Conservation (phyloP, 2,888 invertebrate genomes). For the Enchytraeus crypticus region DNA sequence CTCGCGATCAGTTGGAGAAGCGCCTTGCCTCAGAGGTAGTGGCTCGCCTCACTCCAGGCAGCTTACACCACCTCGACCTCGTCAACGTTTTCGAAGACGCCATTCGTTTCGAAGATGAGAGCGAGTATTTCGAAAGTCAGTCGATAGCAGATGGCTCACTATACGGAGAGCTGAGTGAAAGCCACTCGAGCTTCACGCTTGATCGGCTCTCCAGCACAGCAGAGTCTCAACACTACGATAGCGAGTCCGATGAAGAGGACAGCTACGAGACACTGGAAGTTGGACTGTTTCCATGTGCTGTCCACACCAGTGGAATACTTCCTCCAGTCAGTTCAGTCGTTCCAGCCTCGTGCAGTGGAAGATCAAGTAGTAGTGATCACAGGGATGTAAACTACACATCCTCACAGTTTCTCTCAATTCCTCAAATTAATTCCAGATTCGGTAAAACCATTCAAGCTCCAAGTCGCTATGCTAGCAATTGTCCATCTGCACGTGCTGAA, state of each 20-base stretch:
- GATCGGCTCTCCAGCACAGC: neutral
- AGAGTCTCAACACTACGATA: neutral
- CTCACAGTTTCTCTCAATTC: too few relatives aligned
- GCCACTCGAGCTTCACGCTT: neutral
- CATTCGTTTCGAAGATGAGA: constrained; percentile 4
- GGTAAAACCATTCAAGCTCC: too few relatives aligned
- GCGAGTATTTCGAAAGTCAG: neutral
- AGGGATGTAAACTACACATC: too few relatives aligned
- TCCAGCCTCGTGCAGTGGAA: too few relatives aligned
- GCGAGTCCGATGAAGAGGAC: neutral
- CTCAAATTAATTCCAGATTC: too few relatives aligned
- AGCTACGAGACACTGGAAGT: neutral
- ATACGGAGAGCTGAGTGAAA: neutral
- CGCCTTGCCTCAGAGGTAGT: constrained; percentile 15
- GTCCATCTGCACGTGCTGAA: too few relatives aligned
- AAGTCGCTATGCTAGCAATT: too few relatives aligned
- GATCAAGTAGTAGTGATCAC: too few relatives aligned
- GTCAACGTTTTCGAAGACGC: constrained; percentile 1
- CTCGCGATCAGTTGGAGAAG: constrained; percentile 13
- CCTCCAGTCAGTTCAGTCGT: too few relatives aligned
- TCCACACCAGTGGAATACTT: neutral
- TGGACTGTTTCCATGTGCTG: neutral
- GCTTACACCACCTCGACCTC: constrained; percentile 5
- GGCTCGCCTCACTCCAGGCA: constrained; percentile 7
- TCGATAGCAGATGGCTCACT: neutral